These are phyloP conservation scores for Lochmaea capreae DNA, from an alignment of 2,888 invertebrate genomes.

Conservation along the genomic window DNA sequence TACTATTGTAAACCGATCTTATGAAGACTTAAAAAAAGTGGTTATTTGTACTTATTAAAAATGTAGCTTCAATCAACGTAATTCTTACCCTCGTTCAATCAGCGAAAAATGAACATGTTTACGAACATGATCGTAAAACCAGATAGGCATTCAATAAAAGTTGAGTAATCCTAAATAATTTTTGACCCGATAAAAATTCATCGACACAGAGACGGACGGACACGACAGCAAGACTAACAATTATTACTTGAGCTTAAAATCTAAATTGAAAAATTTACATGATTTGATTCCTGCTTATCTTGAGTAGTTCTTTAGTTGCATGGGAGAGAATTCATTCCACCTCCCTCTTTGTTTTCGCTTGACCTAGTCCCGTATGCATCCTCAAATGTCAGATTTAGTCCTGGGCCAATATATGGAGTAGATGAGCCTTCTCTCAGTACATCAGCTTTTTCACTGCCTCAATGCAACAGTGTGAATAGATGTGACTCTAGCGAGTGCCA, in stretches of 20 bases:
- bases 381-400: too few species aligned
- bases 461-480: too few species aligned
- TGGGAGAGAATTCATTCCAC: too few species aligned
- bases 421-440: too few species aligned
- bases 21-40: not conserved
- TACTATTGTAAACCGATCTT: not conserved
- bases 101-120: slow-evolving; percentile 8
- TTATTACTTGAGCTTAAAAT: not conserved
- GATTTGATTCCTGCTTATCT: too few species aligned
- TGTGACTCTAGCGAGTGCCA: too few species aligned
- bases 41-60: not conserved
- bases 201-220: not conserved
- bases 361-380: too few species aligned
- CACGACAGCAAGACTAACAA: not conserved
- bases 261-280: too few species aligned
- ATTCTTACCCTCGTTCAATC: slow-evolving; percentile 17
- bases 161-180: slow-evolving; percentile 22
- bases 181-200: slow-evolving; percentile 15
- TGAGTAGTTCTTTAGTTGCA: too few species aligned
- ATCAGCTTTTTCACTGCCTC: too few species aligned
- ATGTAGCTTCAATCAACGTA: not conserved
- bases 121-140: not conserved
- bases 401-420: too few species aligned
- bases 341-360: too few species aligned
- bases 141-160: slow-evolving; percentile 17